Percentiles rank a stretch among this genome's conserved stretches.
phyloP scores from a whole-genome alignment of 2,113 vertebrate genomes.

The Ascaphus truei region DNA sequence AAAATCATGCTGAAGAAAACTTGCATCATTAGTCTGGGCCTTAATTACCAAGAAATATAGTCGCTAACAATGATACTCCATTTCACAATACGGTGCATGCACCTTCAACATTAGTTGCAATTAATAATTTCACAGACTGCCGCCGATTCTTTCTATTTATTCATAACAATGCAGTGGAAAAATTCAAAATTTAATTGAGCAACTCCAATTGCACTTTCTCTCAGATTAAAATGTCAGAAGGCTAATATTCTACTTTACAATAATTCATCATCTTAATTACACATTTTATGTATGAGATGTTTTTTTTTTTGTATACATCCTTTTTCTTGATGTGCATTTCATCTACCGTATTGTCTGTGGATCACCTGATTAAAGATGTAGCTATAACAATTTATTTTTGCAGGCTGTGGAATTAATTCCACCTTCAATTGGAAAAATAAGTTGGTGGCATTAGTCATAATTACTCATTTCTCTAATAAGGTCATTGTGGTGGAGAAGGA shows the following conservation, averaged over 20 bases:
- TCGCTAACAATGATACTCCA: constrained; percentile 83
- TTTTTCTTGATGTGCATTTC: neutral
- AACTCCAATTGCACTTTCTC: constrained; percentile 60
- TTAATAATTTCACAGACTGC: constrained; percentile 78
- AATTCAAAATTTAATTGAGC: constrained; percentile 78
- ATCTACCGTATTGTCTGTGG: neutral
- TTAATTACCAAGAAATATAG: constrained; percentile 99
- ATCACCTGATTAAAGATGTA: neutral
- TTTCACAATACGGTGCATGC: constrained; percentile 78
- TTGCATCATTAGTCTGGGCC: constrained; percentile 98
- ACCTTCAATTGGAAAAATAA: too few species aligned
- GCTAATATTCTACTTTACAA: constrained; percentile 79
- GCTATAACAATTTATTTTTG: too few species aligned
- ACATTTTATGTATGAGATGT: constrained; percentile 69
- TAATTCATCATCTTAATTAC: constrained; percentile 82
- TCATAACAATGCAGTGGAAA: constrained; percentile 77
- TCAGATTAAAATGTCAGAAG: constrained; percentile 84
- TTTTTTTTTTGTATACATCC: constrained; percentile 52
- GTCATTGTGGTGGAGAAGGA: too few species aligned
- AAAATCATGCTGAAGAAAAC: constrained; percentile 98
- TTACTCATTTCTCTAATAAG: too few species aligned
- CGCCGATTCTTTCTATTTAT: constrained; percentile 78
- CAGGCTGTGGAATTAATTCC: too few species aligned
- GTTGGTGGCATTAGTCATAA: too few species aligned
- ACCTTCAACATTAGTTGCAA: constrained; percentile 76